Percentiles rank a stretch among this genome's conserved stretches.
Conservation (phyloP, 2,113 vertebrate species). For the Oxygymnocypris stewartii region DNA sequence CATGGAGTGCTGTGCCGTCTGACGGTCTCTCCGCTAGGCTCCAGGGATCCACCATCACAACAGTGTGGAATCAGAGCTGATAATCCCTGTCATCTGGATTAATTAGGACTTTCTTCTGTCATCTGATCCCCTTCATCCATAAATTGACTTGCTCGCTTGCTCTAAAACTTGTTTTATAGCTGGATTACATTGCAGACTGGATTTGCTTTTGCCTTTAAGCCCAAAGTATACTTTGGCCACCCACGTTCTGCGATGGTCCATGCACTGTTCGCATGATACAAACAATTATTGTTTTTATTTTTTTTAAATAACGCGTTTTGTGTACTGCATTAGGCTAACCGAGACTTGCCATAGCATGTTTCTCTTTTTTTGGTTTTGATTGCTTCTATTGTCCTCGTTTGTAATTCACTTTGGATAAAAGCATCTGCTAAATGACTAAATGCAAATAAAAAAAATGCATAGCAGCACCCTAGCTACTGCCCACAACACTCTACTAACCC, state of each 20-base stretch:
- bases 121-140: constrained; percentile 52
- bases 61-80: constrained; percentile 23
- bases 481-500: not conserved
- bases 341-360: no score
- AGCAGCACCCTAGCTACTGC: not conserved
- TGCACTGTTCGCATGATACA: no score
- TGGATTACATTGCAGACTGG: constrained; percentile 27
- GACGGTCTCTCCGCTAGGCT: not conserved
- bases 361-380: no score
- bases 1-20: constrained; percentile 4
- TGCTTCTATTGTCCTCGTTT: no score
- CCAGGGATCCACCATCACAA: not conserved
- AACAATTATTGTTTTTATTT: no score
- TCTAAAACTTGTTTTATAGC: constrained; percentile 3
- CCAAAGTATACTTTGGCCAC: no score
- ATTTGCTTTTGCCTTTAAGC: constrained; percentile 8
- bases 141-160: not conserved
- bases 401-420: no score
- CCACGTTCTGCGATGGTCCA: no score
- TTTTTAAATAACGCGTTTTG: no score
- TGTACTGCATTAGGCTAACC: no score
- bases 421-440: no score
- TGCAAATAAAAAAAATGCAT: no score
- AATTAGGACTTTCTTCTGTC: constrained; percentile 56
- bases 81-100: constrained; percentile 57